These are phyloP conservation scores for Pogonomyrmex barbatus DNA, from an alignment of 1,140 invertebrate species.

Conservation along the genomic window DNA sequence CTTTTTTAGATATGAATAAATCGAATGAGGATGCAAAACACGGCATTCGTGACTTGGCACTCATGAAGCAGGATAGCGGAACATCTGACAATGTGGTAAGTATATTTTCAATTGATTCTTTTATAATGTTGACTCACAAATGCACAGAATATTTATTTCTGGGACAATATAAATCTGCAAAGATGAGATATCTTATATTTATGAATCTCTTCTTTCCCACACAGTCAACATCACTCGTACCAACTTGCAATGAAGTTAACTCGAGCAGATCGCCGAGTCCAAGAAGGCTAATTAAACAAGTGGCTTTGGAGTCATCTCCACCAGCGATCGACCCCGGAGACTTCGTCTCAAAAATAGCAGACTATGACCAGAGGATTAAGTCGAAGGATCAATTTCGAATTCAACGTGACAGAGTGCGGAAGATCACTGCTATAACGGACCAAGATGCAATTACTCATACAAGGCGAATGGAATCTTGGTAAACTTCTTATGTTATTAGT, in stretches of 20 bases:
- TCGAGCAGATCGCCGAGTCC: slow-evolving; percentile 82
- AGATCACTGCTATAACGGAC: slow-evolving; percentile 62
- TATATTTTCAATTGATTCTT: neutral
- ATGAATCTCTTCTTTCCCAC: slow-evolving; percentile 16
- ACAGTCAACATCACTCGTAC: slow-evolving; percentile 74
- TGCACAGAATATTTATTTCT: slow-evolving; percentile 1
- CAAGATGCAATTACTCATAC: slow-evolving; percentile 73
- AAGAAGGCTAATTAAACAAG: slow-evolving; percentile 83
- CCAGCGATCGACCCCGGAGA: slow-evolving; percentile 78
- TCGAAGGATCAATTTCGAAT: slow-evolving; percentile 78
- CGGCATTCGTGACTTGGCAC: slow-evolving; percentile 7
- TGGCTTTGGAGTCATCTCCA: slow-evolving; percentile 83
- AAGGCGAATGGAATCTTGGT: slow-evolving; percentile 81
- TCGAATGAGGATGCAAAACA: slow-evolving; percentile 50
- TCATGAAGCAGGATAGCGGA: slow-evolving; percentile 78
- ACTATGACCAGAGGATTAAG: slow-evolving; percentile 78
- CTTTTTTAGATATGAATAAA: slow-evolving; percentile 67
- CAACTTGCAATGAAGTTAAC: slow-evolving; percentile 77
- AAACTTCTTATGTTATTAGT: slow-evolving; percentile 28
- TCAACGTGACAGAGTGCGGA: slow-evolving; percentile 78
- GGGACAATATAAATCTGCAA: slow-evolving; percentile 9
- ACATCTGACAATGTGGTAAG: slow-evolving; percentile 78
- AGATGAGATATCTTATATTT: slow-evolving; percentile 17
- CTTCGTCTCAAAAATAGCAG: slow-evolving; percentile 76
- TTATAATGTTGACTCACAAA: slow-evolving; percentile 30